phyloP scores from a whole-genome alignment of 2,797 vertebrate species.

The Sebastolobus alascanus region DNA sequence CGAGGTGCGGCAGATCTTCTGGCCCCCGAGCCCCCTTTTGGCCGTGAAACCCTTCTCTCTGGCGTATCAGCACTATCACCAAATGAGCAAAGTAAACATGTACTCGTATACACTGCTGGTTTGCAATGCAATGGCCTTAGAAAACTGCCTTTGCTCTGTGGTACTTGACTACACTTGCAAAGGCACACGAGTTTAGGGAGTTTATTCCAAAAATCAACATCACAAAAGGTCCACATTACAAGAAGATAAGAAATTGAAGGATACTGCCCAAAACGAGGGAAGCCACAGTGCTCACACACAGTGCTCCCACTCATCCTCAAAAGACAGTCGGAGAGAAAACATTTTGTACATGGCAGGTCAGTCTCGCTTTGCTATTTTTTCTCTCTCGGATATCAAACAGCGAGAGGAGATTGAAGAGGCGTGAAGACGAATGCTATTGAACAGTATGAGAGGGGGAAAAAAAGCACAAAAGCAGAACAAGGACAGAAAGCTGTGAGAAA shows the following conservation, averaged over 20 bases:
- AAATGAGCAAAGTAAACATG: slow-evolving; percentile 58
- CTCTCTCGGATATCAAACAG: slow-evolving; percentile 61
- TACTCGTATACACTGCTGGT: slow-evolving; percentile 36
- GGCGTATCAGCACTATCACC: slow-evolving; percentile 21
- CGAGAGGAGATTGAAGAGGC: slow-evolving; percentile 63
- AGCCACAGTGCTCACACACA: slow-evolving; percentile 22
- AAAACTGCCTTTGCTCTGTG: slow-evolving; percentile 18
- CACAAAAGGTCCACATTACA: slow-evolving; percentile 15
- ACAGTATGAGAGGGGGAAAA: slow-evolving; percentile 39
- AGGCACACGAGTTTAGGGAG: background rate
- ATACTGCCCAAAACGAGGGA: slow-evolving; percentile 32
- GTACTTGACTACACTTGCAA: slow-evolving; percentile 31
- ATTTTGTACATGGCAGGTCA: slow-evolving; percentile 57
- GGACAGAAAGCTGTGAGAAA: slow-evolving; percentile 43
- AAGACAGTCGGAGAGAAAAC: slow-evolving; percentile 41
- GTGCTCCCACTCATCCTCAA: slow-evolving; percentile 13
- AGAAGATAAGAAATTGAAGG: slow-evolving; percentile 31
- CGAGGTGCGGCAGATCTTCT: slow-evolving; percentile 33
- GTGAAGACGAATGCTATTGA: slow-evolving; percentile 71
- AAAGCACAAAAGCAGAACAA: slow-evolving; percentile 39
- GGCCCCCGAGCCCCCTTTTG: slow-evolving; percentile 15
- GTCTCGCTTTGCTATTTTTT: slow-evolving; percentile 26
- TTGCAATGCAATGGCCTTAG: slow-evolving; percentile 25
- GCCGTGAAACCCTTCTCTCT: slow-evolving; percentile 37
- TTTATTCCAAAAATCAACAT: slow-evolving; percentile 15